A percentile compares a stretch with the other conserved stretches of the same genome.
phyloP scores from a whole-genome alignment of 1,140 invertebrate species.

The Hylyphantes graminicola region DNA sequence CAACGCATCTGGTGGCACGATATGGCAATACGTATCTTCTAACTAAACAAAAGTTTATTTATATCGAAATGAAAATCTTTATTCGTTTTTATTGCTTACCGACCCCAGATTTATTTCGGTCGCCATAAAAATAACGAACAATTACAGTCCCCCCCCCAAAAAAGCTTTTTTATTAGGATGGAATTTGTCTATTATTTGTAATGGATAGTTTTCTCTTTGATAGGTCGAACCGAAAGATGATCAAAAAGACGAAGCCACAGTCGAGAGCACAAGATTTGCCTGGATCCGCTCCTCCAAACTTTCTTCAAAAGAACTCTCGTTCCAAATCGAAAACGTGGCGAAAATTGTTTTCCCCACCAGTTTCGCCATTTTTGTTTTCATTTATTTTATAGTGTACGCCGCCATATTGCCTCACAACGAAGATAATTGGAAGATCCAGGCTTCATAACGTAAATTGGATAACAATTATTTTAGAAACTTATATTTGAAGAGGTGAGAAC shows the following conservation, averaged over 20 bases:
- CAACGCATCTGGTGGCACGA: no score
- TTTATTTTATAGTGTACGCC: slow-evolving; percentile 51
- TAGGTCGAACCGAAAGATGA: slow-evolving; percentile 12
- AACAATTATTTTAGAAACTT: no score
- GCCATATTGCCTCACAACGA: slow-evolving; percentile 30
- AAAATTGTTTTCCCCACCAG: slow-evolving; percentile 38
- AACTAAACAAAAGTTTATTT: no score
- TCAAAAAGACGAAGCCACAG: slow-evolving; percentile 13
- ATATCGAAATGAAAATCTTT: no score
- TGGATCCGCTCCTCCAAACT: slow-evolving; percentile 28
- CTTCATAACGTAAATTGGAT: not conserved
- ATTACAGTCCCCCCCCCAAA: no score
- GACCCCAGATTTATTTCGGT: no score
- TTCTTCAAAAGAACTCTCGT: slow-evolving; percentile 41
- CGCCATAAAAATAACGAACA: no score
- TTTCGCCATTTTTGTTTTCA: slow-evolving; percentile 41
- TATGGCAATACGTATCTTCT: no score
- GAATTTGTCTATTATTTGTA: not conserved
- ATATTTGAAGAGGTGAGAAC: no score
- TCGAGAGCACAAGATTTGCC: slow-evolving; percentile 28
- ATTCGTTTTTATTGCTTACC: no score
- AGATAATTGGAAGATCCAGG: slow-evolving; percentile 50
- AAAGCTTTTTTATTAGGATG: not conserved
- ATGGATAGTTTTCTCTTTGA: not conserved
- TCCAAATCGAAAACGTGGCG: slow-evolving; percentile 48